Evolutionary conservation across 2,113 vertebrate species (phyloP).

Genomic region (Mionectes macconnelli): DNA sequence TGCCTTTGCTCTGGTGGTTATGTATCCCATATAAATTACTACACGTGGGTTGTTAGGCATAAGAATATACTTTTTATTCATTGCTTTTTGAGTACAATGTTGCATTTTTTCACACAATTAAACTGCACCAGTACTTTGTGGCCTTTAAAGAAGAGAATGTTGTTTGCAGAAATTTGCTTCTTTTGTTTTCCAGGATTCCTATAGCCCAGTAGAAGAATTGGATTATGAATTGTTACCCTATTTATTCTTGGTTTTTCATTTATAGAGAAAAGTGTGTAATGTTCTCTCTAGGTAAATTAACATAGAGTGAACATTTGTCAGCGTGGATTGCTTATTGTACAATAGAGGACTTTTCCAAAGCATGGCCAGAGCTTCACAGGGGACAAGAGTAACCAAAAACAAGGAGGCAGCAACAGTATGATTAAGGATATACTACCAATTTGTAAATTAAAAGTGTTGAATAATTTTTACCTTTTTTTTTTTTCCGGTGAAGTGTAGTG

Average conservation of each 20-base stretch:
- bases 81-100: neutral
- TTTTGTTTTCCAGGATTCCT: neutral
- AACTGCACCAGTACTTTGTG: neutral
- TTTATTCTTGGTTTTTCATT: neutral
- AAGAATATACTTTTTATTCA: neutral
- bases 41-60: neutral
- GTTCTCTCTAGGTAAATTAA: neutral
- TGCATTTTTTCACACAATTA: neutral
- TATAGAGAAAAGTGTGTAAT: neutral
- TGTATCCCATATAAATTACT: neutral
- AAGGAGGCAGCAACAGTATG: neutral
- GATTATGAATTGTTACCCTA: neutral
- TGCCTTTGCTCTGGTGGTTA: neutral
- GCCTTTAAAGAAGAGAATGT: neutral
- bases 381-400: constrained; percentile 2
- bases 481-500: neutral
- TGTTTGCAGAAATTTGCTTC: neutral
- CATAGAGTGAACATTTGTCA: neutral
- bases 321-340: neutral
- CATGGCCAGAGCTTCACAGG: neutral
- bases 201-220: neutral
- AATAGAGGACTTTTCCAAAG: neutral
- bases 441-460: constrained; percentile 16
- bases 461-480: fast-evolving
- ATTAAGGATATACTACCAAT: constrained; percentile 1